Evolutionary conservation across 2,113 vertebrate genomes (phyloP), one percentile per base, ranked within the genome.

Genomic region (Colinus virginianus): DNA sequence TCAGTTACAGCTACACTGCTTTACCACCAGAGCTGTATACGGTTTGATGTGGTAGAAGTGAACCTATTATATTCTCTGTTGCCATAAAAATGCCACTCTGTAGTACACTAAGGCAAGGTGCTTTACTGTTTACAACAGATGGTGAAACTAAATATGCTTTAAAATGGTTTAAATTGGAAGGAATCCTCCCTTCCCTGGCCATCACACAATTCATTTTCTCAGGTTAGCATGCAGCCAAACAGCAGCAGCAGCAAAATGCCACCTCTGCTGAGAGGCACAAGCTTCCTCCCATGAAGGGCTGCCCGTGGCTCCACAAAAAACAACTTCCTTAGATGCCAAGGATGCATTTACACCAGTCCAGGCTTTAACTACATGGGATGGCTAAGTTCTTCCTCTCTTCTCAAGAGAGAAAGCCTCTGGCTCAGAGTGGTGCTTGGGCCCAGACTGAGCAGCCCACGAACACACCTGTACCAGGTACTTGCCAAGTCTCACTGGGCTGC

Each of bases 1-100:
- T 21, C 40, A 4, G 14, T 13, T 18, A 42, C 36, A 63, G 13
- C 21, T 2, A 4, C 0, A 1, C 23, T 9, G 1, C 4, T 43
- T 19, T 11, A 28, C 36, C 45, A 3, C 30, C 6, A 19, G 18
- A 69, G 67, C 62, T 45, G 22, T 8, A 25, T 0, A 32, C 53
- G n/a, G n/a, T n/a, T n/a, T n/a, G n/a, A n/a, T n/a, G n/a, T n/a
- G n/a, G n/a, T n/a, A n/a, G n/a, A n/a, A n/a, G n/a, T n/a, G n/a
- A n/a, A 82, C 43, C 69, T 36, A 5, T 21, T 12, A 11, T 2
- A 12, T 26, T 26, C 69, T 13, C 77, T 32, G 66, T 2, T 66
- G 32, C 75, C 88, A 70, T 22, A 30, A 78, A 93, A 87, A 66
- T 3, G 49, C 25, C 85, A 46, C 49, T 69, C 42, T 1, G 32